phyloP scores from a whole-genome alignment of 1,140 invertebrate genomes.

The Nasonia giraulti region DNA sequence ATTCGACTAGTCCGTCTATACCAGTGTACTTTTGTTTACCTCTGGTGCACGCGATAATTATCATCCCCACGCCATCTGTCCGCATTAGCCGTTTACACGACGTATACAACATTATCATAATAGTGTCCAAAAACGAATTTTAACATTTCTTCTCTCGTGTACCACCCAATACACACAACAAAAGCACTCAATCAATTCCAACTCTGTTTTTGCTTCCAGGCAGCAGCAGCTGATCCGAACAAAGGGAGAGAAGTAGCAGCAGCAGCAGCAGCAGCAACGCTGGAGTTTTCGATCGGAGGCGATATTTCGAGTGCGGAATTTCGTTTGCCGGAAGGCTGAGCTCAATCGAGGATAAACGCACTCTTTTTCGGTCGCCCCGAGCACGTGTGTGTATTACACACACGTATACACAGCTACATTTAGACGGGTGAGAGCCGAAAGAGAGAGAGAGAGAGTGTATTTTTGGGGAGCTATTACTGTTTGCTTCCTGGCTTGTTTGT shows the following conservation, averaged over 20 bases:
- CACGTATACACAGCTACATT: background rate
- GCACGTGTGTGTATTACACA: background rate
- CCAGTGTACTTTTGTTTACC: background rate
- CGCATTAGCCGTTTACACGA: no score
- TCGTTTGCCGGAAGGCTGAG: background rate
- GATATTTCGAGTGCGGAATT: constrained; percentile 18
- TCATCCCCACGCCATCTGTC: no score
- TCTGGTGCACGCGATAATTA: background rate
- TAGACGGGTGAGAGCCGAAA: background rate
- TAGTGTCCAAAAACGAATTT: no score
- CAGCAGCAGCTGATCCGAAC: constrained; percentile 13
- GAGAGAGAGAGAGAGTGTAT: background rate
- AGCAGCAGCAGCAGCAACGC: background rate
- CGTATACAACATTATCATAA: no score
- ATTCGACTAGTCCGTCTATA: background rate
- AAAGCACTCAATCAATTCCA: background rate
- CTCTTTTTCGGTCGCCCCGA: background rate
- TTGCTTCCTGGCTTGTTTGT: background rate
- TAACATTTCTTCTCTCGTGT: no score
- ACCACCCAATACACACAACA: no score
- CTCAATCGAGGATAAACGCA: constrained; percentile 1
- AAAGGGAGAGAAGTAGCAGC: background rate
- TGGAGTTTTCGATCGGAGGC: background rate
- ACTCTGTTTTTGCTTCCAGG: background rate
- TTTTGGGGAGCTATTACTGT: background rate